These are phyloP conservation scores for Xestia xanthographa DNA, from an alignment of 2,888 invertebrate genomes.

Conservation along the genomic window DNA sequence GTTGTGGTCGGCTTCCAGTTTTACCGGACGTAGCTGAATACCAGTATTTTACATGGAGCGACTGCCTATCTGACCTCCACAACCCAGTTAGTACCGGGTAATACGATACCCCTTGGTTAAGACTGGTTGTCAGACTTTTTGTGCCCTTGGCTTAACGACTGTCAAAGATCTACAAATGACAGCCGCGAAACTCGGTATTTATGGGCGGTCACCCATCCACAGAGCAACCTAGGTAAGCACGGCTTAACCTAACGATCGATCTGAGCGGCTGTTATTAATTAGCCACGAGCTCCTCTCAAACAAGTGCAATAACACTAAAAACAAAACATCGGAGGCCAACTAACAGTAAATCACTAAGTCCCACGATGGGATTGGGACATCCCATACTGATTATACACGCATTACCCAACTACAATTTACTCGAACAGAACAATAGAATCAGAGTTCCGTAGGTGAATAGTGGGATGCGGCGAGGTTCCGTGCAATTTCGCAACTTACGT, in stretches of 20 bases:
- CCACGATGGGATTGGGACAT: constrained; percentile 51
- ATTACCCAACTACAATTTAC: constrained; percentile 56
- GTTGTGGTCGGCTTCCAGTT: too few species aligned
- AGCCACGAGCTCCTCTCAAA: not conserved
- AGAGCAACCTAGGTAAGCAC: not conserved
- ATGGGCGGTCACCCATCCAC: not conserved
- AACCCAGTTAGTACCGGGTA: too few species aligned
- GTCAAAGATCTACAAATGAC: too few species aligned
- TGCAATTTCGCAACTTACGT: constrained; percentile 39
- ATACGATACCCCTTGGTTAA: too few species aligned
- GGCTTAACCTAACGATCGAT: not conserved
- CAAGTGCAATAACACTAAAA: constrained; percentile 20
- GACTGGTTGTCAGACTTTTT: too few species aligned
- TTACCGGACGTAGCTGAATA: too few species aligned
- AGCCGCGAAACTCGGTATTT: too few species aligned
- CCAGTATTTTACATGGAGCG: too few species aligned
- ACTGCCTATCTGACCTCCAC: too few species aligned
- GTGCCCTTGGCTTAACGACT: too few species aligned
- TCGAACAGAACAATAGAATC: constrained; percentile 57
- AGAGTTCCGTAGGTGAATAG: constrained; percentile 63
- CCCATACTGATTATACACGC: constrained; percentile 30
- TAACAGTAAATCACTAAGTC: constrained; percentile 8
- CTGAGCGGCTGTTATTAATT: too few species aligned
- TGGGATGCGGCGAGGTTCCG: constrained; percentile 61
- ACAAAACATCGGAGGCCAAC: not conserved